Conservation (phyloP, 2,888 invertebrate species). For the Drosophila cyrtoloma region DNA sequence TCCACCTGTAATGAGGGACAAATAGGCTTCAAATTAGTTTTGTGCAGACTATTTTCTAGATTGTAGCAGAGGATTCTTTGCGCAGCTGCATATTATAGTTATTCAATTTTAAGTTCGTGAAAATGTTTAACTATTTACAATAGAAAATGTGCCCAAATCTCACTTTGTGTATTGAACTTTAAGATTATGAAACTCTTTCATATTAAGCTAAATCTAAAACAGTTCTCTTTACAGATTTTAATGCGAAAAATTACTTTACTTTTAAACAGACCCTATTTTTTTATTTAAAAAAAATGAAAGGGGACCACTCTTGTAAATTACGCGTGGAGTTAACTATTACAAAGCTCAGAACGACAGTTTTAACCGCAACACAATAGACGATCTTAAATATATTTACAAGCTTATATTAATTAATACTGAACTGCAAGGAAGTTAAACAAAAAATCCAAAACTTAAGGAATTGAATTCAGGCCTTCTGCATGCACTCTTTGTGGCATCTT, state of each 20-base stretch:
- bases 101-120: not conserved
- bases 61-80: not conserved
- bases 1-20: slow-evolving; percentile 87
- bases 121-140: not conserved
- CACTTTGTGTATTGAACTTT: not conserved
- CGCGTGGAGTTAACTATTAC: not conserved
- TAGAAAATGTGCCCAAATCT: not conserved
- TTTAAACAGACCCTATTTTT: not conserved
- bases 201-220: too few relatives aligned
- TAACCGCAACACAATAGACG: not conserved
- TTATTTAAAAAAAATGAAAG: too few relatives aligned
- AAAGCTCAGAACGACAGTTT: not conserved
- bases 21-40: not conserved
- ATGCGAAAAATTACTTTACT: too few relatives aligned
- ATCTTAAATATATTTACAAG: not conserved
- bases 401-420: not conserved
- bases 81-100: not conserved
- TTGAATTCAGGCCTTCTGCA: not conserved
- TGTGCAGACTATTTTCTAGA: not conserved
- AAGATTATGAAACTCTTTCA: not conserved
- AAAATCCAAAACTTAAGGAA: not conserved
- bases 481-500: not conserved
- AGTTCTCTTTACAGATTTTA: not conserved
- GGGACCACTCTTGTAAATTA: not conserved
- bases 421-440: not conserved